Evolutionary conservation across 2,797 vertebrate species (phyloP).

Genomic region (Rhabdomys pumilio): DNA sequence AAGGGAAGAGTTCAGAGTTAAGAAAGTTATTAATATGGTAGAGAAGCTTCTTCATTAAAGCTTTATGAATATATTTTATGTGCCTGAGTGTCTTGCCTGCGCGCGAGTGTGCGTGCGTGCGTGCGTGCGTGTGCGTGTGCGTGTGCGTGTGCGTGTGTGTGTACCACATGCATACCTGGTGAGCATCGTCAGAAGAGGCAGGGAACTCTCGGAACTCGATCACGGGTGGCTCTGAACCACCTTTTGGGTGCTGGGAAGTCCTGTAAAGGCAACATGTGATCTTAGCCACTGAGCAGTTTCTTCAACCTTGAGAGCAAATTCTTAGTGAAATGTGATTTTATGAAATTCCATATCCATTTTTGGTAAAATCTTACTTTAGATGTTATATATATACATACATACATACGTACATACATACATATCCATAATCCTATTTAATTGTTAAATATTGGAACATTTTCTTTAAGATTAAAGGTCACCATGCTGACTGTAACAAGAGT

Average conservation of each 20-base stretch:
- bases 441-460: not conserved
- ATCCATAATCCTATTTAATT: not conserved
- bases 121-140: too few species aligned
- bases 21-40: constrained; percentile 11
- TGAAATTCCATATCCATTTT: constrained; percentile 24
- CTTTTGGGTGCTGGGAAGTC: not conserved
- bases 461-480: not conserved
- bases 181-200: not conserved
- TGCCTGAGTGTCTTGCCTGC: not conserved
- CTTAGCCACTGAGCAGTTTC: not conserved
- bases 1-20: not conserved
- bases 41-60: not conserved
- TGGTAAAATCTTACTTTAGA: not conserved
- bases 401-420: not conserved
- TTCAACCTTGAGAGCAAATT: not conserved
- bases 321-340: constrained; percentile 47
- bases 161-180: not conserved
- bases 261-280: not conserved
- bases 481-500: not conserved
- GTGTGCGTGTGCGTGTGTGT: not conserved
- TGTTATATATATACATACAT: not conserved
- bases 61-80: not conserved
- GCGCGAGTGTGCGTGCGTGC: too few species aligned
- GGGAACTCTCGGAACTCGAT: not conserved
- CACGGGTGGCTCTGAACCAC: not conserved